Percentiles rank a stretch among this genome's conserved stretches.
phyloP scores from a whole-genome alignment of 2,888 invertebrate species.

The Mechanitis messenoides region DNA sequence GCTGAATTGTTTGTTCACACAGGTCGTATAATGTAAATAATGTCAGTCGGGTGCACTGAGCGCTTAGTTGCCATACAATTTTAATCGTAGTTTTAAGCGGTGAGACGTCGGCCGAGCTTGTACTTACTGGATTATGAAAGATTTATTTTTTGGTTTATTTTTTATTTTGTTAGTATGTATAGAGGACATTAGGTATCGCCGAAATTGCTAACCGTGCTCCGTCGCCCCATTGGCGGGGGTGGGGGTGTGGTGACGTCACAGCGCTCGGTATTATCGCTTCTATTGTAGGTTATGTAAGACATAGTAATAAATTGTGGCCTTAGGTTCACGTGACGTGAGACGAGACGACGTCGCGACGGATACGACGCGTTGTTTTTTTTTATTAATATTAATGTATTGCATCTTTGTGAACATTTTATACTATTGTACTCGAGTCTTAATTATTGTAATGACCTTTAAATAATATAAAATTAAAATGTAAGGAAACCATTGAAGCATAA shows the following conservation, averaged over 20 bases:
- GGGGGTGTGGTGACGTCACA: conserved; percentile 6
- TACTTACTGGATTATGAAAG: conserved; percentile 23
- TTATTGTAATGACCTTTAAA: conserved; percentile 59
- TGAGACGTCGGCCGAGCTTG: conserved; percentile 32
- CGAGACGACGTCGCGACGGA: conserved; percentile 31
- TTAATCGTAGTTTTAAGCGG: conserved; percentile 66
- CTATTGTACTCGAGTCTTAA: conserved; percentile 60
- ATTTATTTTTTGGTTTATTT: conserved; percentile 17
- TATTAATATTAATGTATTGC: conserved; percentile 36
- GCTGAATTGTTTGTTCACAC: conserved; percentile 9
- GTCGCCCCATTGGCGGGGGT: too few species aligned
- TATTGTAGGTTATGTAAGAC: conserved; percentile 50
- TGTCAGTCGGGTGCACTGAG: conserved; percentile 64
- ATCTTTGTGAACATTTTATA: conserved; percentile 60
- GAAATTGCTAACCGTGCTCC: too few species aligned
- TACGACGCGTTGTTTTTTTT: conserved; percentile 31
- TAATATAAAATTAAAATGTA: conserved; percentile 75
- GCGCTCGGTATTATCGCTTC: conserved; percentile 27
- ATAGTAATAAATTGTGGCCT: conserved; percentile 72
- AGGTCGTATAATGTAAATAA: conserved; percentile 57
- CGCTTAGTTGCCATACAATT: conserved; percentile 75
- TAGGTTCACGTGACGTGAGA: conserved; percentile 52
- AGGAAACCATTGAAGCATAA: conserved; percentile 75
- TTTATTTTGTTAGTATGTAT: conserved; percentile 4
- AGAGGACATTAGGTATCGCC: neutral